Conservation (phyloP, 2,797 vertebrate species). For the Atherinosoma microstoma region DNA sequence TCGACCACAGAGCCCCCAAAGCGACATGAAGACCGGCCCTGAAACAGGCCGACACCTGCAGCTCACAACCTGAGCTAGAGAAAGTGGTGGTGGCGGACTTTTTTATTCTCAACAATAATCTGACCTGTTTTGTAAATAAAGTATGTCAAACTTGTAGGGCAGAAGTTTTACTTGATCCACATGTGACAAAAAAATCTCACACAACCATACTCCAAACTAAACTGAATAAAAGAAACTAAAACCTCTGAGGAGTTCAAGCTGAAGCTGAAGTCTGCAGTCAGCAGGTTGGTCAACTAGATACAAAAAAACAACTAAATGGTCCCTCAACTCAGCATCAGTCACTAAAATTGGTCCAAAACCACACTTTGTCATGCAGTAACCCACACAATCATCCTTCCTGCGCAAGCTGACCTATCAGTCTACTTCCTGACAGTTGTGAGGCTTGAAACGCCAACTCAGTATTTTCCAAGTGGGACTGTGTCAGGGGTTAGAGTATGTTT, state of each 20-base stretch:
- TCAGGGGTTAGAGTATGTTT: not conserved
- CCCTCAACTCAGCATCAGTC: not conserved
- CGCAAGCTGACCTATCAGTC: conserved; percentile 37
- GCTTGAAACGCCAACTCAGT: not conserved
- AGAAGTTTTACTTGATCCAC: not conserved
- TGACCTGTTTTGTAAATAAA: not conserved
- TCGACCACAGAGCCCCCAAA: conserved; percentile 52
- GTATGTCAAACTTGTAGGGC: not conserved
- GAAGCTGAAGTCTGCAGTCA: not conserved
- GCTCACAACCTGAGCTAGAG: conserved; percentile 16
- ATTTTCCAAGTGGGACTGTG: conserved; percentile 43
- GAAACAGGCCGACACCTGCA: conserved; percentile 19
- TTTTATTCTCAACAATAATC: not conserved
- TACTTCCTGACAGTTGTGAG: conserved; percentile 15
- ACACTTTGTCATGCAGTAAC: not conserved
- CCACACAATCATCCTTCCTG: conserved; percentile 13
- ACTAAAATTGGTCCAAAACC: not conserved
- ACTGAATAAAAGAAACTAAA: not conserved
- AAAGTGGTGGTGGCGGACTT: not conserved
- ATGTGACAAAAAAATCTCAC: not conserved
- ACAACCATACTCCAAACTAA: not conserved
- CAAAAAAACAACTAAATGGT: too few species aligned
- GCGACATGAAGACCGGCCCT: conserved; percentile 4
- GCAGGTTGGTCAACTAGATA: not conserved
- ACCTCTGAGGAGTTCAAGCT: not conserved